A percentile compares a stretch with the other conserved stretches of the same genome.
Conservation (phyloP, 2,888 invertebrate genomes). For the Eurytoma adleriae region DNA sequence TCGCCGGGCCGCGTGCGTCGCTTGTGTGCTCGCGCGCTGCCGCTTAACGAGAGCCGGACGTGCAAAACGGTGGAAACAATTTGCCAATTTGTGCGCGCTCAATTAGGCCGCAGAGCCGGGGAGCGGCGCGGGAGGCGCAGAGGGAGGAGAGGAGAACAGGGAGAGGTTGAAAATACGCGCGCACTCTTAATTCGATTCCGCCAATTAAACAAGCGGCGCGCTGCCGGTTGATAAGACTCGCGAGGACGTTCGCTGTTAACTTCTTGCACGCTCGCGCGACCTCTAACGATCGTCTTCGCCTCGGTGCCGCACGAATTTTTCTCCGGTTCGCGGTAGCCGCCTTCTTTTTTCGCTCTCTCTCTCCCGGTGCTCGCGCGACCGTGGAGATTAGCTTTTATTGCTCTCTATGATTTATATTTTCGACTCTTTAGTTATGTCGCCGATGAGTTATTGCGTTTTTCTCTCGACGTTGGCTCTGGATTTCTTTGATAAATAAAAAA, state of each 20-base stretch:
- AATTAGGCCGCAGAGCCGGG: constrained; percentile 67
- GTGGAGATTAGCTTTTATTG: constrained; percentile 15
- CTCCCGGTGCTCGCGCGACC: not conserved
- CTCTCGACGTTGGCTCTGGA: not conserved
- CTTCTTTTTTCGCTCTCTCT: constrained; percentile 3
- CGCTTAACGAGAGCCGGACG: constrained; percentile 67
- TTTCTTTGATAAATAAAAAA: not conserved
- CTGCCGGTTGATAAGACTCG: not conserved
- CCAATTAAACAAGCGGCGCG: constrained; percentile 64
- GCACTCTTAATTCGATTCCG: constrained; percentile 71
- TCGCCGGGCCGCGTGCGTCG: not conserved
- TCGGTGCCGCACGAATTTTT: not conserved
- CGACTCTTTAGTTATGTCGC: not conserved
- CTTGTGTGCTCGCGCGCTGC: constrained; percentile 1
- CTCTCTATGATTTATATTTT: constrained; percentile 7
- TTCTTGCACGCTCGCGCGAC: not conserved
- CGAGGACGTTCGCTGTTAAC: constrained; percentile 35
- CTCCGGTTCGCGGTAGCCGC: not conserved
- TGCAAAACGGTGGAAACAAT: constrained; percentile 71
- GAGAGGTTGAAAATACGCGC: constrained; percentile 63
- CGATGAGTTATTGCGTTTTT: constrained; percentile 8
- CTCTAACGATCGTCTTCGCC: constrained; percentile 31
- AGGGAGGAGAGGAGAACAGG: not conserved
- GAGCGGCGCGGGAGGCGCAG: not conserved
- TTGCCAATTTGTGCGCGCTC: constrained; percentile 71